Base-by-base conservation (phyloP, 2,888 invertebrate genomes). In the Hanleya hanleyi region DNA sequence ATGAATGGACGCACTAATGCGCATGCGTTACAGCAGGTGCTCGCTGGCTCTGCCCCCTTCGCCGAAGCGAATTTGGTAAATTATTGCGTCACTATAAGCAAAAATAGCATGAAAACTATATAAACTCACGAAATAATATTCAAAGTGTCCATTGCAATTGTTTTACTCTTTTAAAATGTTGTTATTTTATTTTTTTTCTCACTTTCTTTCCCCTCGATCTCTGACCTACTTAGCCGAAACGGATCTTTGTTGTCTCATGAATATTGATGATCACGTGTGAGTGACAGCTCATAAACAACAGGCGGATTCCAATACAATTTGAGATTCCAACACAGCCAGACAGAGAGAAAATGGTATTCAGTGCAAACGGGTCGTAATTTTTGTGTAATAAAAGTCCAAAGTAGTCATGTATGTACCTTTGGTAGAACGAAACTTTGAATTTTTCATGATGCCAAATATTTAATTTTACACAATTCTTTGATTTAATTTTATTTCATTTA, bases 221-320 rank as follows among this genome's bases (percentile, higher is more conserved):
- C 22, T 22, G 7, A 18, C 7, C n/a, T 47, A 2, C 18, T 4
- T 4, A n/a, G 18, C n/a, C 22, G n/a, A 7, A 47, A 7, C 47
- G 47, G 22, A 47, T n/a, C n/a, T n/a, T n/a, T n/a, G n/a, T n/a
- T 61, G 1, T 15, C 38, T 61, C 26, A 69, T 72, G 69, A 71
- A 72, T 75, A 75, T 75, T 71, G 71, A 75, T 72, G 50, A 75
- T 22, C 4, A 5, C n/a, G n/a, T 47, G 18, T 47, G 47, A 47
- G 18, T 47, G 47, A 22, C 47, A 47, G 18, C 22, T 47, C 47
- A 22, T 47, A 47, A 47, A 47, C 47, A 47, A 47, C 18, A 47
- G 47, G 22, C 47, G n/a, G n/a, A 47, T 47, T 47, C 47, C 47
- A n/a, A n/a, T n/a, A n/a, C n/a, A n/a, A n/a, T n/a, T n/a, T n/a